Evolutionary conservation across 2,113 vertebrate genomes (phyloP), one percentile per base, ranked within the genome.

Genomic region (Chionis minor): DNA sequence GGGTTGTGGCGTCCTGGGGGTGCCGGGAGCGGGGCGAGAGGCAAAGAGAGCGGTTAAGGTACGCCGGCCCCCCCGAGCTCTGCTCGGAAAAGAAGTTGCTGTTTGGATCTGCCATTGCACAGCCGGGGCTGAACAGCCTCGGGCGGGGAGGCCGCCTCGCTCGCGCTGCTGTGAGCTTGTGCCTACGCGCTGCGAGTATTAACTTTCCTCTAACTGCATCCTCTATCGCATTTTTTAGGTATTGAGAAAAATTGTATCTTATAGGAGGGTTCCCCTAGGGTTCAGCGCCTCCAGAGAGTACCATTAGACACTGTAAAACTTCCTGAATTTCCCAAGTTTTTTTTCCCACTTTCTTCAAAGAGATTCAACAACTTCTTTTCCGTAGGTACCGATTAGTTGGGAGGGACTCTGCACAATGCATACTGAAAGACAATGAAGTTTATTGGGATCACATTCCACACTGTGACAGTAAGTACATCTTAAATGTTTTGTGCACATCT

Each of bases 351-450:
- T 42, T 35, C 67, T 62, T 14, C 20, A 30, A 33, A 65, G 87
- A 33, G 17, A 59, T 15, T 75, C 27, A 56, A 47, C 56, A 26
- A 63, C 66, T 66, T 27, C 42, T 85, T 28, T 40, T 11, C 42
- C 47, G 38, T 75, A 97, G 97, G 84, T 95, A 81, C 79, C 86
- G 38, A 5, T 47, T 93, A 17, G 2, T 93, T 33, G 94, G 96
- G 58, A 0, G 6, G 0, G 0, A 15, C 0, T 24, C 51, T 28
- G 28, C 40, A 0, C 5, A 19, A 2, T 97, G 97, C 8, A 0
- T 38, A 0, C 8, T 93, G 42, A 0, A 0, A 1, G 30, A 0
- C 14, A 40, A 3, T 6, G 23, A 4, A 2, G 94, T 92, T 44
- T 0, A 0, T 7, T 97, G 97, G 97, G 0, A 8, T 14, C 1